Evolutionary conservation across 1,140 invertebrate genomes (phyloP), one percentile per base, ranked within the genome.

Genomic region (Mactra quadrangularis): DNA sequence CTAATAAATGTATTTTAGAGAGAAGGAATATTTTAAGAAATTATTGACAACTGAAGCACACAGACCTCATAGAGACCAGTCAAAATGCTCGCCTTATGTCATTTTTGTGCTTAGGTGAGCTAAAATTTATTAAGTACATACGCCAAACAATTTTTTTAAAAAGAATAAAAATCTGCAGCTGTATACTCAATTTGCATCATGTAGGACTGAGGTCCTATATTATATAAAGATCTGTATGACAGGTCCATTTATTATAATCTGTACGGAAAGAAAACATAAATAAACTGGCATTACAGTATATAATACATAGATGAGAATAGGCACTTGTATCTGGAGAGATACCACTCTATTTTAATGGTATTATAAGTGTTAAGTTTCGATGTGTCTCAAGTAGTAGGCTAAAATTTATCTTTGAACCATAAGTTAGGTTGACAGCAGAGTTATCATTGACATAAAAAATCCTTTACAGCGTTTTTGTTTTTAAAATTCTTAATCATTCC

Each of bases 311-410:
- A 22, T 27, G 13, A 64, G 38, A 45, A 47, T 47, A n/a, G 41
- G 38, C 25, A 47, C 62, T 66, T 66, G 11, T 45, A 47, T 35
- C 13, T 1, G 38, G 22, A 33, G 27, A 31, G 38, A n/a, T 29
- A 45, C n/a, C 57, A 60, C 72, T 75, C 31, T 1, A n/a, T 41
- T 13, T n/a, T 60, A 75, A 75, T 75, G 72, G 72, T 47, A 59
- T 75, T 75, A 60, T 75, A 60, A 75, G 72, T 60, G 72, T 29
- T 41, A 75, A 75, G 72, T 75, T 75, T 75, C 22, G 55, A 60
- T 75, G 60, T 41, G 13, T 47, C 41, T 60, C 72, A 60, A 75
- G 72, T 60, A 47, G 27, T 35, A 22, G 70, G 33, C 38, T 60
- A 59, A 75, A 60, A 75, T 27, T 60, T 59, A 75, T 75, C 72